Base-by-base conservation (phyloP, 2,888 invertebrate species). In the Brachynemurus nebulosus region DNA sequence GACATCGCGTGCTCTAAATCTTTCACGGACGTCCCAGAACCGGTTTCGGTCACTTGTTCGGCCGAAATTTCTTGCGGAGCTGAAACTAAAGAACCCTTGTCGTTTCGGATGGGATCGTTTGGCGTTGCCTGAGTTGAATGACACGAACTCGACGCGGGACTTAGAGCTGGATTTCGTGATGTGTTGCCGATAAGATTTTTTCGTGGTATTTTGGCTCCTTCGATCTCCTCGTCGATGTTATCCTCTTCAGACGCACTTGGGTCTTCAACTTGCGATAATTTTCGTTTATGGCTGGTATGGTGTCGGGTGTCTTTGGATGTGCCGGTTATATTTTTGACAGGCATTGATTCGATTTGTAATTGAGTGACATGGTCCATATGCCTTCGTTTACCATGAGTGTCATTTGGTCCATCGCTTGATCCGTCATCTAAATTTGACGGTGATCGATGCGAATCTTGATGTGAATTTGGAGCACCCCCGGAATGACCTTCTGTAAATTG, bases 1-100 rank as follows among this genome's bases (percentile, higher is more conserved):
- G 93, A 92, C 93, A 95, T 95, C 37, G 90, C 93, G 58, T 92
- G 90, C 63, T 95, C 93, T 53, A 95, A 69, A 57, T 93, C 92
- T 64, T 91, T 89, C 0, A 91, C 90, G 2, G 89, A 85, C 1
- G 76, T 74, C 0, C 58, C 59, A 45, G 53, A 51, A 48, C 45
- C 53, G 35, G 56, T 57, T 23, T 60, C 54, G 40, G 67, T 66
- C 34, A 66, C 66, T 9, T 69, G 57, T 54, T 64, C 47, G 53
- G 66, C 54, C 14, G 61, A 58, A 35, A 62, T 51, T 23, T 66
- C 62, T 51, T 71, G 69, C 23, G 70, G 65, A 53, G 66, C 67
- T 30, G 62, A 59, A 14, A 59, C 62, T 16, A 59, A 59, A 6
- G 60, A 55, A 46, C 61, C 64, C 9, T 37, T 37, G 58, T 51